Conservation (phyloP, 2,888 invertebrate genomes). For the Ectemnius continuus region DNA sequence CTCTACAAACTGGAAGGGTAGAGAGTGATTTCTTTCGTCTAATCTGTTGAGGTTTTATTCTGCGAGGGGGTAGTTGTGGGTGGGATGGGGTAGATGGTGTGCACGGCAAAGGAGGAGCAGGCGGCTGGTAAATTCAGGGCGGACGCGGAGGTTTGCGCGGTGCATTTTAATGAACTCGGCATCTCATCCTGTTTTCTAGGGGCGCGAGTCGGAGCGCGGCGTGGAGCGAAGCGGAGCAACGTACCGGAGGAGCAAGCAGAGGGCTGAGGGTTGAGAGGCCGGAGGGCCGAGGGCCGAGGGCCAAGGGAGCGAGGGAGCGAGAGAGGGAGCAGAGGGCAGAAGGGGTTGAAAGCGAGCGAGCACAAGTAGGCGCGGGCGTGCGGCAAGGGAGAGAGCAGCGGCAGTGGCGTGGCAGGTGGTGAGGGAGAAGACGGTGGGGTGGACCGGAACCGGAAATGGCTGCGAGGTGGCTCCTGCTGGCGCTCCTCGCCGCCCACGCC, state of each 20-base stretch:
- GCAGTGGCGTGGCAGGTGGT: constrained; percentile 51
- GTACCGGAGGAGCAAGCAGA: too few species aligned
- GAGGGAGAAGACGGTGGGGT: constrained; percentile 55
- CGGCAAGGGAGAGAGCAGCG: constrained; percentile 19
- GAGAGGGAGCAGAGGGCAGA: constrained; percentile 18
- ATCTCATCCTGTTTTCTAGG: constrained; percentile 63
- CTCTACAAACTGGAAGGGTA: too few species aligned
- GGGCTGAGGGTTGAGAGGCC: too few species aligned
- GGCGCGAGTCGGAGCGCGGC: constrained; percentile 50
- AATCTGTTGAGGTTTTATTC: too few species aligned
- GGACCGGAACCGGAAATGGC: constrained; percentile 73
- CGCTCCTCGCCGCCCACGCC: constrained; percentile 67
- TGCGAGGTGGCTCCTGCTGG: constrained; percentile 72
- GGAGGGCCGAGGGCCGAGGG: too few species aligned
- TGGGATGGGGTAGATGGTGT: background rate
- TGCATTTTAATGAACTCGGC: constrained; percentile 68
- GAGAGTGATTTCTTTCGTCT: too few species aligned
- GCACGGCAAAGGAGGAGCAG: constrained; percentile 7
- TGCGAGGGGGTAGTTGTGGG: too few species aligned
- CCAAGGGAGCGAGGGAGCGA: constrained; percentile 10
- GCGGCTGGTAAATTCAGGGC: constrained; percentile 32
- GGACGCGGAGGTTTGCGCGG: constrained; percentile 55
- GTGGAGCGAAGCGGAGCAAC: constrained; percentile 22
- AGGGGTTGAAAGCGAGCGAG: constrained; percentile 15
- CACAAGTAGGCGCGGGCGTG: constrained; percentile 11